These are phyloP conservation scores for Betta splendens DNA, from an alignment of 2,797 vertebrate species.

Conservation along the genomic window DNA sequence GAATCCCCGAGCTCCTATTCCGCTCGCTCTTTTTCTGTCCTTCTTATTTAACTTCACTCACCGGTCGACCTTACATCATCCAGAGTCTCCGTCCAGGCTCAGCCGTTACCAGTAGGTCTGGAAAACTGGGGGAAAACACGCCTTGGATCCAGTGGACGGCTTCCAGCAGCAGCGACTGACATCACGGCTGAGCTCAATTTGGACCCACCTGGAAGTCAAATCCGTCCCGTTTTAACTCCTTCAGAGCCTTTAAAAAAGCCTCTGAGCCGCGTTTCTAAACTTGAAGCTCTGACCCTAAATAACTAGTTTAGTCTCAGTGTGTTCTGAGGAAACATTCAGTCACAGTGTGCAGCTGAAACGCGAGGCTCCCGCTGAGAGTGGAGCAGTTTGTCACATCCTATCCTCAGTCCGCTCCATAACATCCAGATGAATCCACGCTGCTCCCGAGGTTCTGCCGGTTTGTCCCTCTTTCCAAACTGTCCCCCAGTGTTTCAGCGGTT, in stretches of 20 bases:
- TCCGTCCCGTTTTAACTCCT: conserved; percentile 9
- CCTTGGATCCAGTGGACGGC: conserved; percentile 46
- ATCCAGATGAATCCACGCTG: no score
- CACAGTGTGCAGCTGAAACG: no score
- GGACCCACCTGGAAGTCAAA: conserved; percentile 42
- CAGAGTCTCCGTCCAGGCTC: conserved; percentile 39
- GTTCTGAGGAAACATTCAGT: no score
- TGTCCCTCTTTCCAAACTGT: no score
- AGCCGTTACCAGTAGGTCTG: conserved; percentile 54
- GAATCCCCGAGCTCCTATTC: conserved; percentile 52
- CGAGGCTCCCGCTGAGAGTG: no score
- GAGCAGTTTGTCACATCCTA: no score
- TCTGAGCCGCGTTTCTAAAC: no score
- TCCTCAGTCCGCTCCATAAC: no score
- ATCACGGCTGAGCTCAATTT: conserved; percentile 42
- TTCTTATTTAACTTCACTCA: conserved; percentile 43
- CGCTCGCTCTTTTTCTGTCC: conserved; percentile 17
- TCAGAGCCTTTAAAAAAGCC: conserved; percentile 6
- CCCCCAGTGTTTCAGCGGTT: no score
- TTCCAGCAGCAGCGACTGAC: conserved; percentile 41
- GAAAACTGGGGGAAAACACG: conserved; percentile 47
- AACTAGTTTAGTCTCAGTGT: no score
- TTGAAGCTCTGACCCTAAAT: no score
- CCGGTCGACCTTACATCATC: conserved; percentile 54
- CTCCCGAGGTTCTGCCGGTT: no score